These are phyloP conservation scores for Ammodytes marinus DNA, from an alignment of 2,113 vertebrate genomes.

Conservation along the genomic window DNA sequence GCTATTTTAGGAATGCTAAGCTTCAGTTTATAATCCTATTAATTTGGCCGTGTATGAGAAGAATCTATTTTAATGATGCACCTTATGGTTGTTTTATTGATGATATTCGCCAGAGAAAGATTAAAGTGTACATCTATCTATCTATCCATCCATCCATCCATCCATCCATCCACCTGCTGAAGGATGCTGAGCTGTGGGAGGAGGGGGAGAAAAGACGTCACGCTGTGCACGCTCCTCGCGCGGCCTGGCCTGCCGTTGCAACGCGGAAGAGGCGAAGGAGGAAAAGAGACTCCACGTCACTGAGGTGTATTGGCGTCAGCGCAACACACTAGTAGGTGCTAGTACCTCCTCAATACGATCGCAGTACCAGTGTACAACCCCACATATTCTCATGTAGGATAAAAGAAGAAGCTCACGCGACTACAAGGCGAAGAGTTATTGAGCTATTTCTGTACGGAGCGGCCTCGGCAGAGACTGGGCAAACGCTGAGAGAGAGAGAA, in stretches of 20 bases:
- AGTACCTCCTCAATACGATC: constrained; percentile 9
- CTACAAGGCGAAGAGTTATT: neutral
- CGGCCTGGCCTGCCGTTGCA: constrained; percentile 42
- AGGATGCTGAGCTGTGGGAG: constrained; percentile 40
- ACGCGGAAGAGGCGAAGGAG: constrained; percentile 78
- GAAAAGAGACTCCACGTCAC: constrained; percentile 82
- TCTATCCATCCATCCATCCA: constrained; percentile 28
- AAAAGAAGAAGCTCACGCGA: neutral
- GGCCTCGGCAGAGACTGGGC: constrained; percentile 51
- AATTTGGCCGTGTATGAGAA: neutral
- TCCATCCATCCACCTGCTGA: constrained; percentile 51
- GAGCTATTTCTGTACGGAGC: neutral
- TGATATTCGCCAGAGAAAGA: neutral
- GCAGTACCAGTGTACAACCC: neutral
- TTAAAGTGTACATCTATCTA: constrained; percentile 1
- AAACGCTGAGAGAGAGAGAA: constrained; percentile 19
- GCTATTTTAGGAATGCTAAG: neutral
- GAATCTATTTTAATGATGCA: neutral
- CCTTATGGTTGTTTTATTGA: neutral
- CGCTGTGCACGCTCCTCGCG: constrained; percentile 42
- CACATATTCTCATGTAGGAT: neutral
- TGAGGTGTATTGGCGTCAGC: constrained; percentile 76
- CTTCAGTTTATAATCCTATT: neutral
- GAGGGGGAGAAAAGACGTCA: constrained; percentile 50
- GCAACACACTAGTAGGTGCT: constrained; percentile 54